Base-by-base conservation (phyloP, 1,140 invertebrate genomes). In the Helicorthomorpha holstii region DNA sequence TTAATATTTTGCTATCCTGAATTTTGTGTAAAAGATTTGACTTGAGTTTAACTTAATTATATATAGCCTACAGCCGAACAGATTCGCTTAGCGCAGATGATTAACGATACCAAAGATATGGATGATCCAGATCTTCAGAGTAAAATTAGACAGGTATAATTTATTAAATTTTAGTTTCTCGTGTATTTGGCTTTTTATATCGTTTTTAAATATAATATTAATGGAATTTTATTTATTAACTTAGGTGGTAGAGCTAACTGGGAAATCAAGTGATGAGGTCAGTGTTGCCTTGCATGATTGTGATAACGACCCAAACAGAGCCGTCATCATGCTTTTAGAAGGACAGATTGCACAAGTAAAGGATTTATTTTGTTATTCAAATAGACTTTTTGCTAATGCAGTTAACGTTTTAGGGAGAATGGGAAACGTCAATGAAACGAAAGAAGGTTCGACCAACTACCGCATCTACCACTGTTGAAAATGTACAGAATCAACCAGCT, bases 361-460 rank as follows among this genome's bases (percentile, higher is more conserved):
- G 64, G n/a, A 24, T 38, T 7, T 34, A 38, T 34, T 49, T 19
- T 54, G 29, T 49, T 51, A 34, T 34, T 34, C 16, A 16, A 7
- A 16, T 34, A 7, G 16, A 16, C 29, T 34, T 7, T 34, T 34
- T 34, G 7, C 29, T 34, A 34, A 34, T 7, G 26, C 21, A 49
- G 48, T 41, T 52, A 53, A 27, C 24, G 54, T 60, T 60, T 59
- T 25, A 82, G 80, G 77, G 75, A 60, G 79, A 81, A 66, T 86
- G 82, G 83, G 76, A 79, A 60, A 82, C 78, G 49, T 78, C 75
- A 22, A 72, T 83, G 24, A 89, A 88, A 68, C 90, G 89, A 71
- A 87, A 86, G 71, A 91, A 87, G 71, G 81, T 67, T 55, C 58
- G 57, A 29, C 58, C 57, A 25, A 57, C 49, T 48, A 24, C 49